Evolutionary conservation across 2,113 vertebrate species (phyloP).

Genomic region (Tetrao urogallus): DNA sequence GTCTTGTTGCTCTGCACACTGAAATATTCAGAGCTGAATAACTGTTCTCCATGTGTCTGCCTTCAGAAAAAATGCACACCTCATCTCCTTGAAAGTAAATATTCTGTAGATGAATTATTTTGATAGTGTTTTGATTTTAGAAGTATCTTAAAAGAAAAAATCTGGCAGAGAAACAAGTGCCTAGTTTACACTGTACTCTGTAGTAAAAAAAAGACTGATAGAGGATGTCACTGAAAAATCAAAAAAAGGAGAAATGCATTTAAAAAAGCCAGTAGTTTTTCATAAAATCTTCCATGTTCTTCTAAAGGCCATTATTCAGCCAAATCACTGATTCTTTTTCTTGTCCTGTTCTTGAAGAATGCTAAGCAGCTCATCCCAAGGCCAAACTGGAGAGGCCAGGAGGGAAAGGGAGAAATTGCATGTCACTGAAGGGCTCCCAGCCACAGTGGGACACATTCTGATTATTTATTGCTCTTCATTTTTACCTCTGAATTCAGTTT

Average conservation of each 20-base stretch:
- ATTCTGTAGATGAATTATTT: background rate
- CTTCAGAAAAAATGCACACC: background rate
- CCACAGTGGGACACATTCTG: background rate
- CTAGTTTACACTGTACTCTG: background rate
- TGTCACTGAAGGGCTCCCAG: background rate
- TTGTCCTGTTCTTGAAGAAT: conserved; percentile 42
- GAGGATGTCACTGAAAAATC: conserved; percentile 4
- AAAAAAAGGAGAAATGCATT: conserved; percentile 6
- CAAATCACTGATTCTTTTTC: conserved; percentile 25
- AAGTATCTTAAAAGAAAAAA: conserved; percentile 28
- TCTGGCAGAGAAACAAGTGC: background rate
- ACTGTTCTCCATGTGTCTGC: background rate
- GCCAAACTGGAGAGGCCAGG: background rate
- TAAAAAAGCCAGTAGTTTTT: conserved; percentile 59
- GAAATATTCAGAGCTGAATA: background rate
- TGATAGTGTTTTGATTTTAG: conserved; percentile 9
- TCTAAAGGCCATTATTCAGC: conserved; percentile 44
- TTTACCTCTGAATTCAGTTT: background rate
- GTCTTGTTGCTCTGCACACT: background rate
- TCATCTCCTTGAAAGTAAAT: background rate
- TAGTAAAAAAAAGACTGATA: conserved; percentile 35
- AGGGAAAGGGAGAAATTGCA: fast-evolving
- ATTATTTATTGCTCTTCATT: background rate
- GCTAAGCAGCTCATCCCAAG: conserved; percentile 9
- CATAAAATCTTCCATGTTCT: conserved; percentile 39